phyloP scores from a whole-genome alignment of 2,113 vertebrate genomes.

The Hystrix cristata region DNA sequence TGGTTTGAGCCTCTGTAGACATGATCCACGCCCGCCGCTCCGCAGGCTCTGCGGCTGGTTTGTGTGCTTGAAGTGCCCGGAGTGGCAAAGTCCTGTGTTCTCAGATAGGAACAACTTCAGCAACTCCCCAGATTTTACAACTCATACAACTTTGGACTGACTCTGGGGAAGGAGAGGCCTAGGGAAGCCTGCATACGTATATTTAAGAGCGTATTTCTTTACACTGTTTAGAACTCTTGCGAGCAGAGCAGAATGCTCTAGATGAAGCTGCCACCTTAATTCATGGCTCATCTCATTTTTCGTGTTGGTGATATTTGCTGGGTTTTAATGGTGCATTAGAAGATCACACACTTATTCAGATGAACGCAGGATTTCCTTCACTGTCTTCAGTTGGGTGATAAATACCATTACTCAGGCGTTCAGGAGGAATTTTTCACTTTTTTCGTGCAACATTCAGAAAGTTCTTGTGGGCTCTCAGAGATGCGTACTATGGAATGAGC shows the following conservation, averaged over 20 bases:
- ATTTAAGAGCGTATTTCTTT: neutral
- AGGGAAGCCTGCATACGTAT: neutral
- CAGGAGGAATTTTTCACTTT: conserved; percentile 89
- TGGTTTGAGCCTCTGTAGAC: neutral
- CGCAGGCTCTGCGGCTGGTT: neutral
- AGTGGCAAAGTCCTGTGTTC: neutral
- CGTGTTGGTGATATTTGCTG: neutral
- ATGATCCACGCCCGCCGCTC: neutral
- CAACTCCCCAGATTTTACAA: neutral
- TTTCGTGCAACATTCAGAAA: conserved; percentile 95
- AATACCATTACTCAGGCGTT: neutral
- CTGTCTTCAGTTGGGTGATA: neutral
- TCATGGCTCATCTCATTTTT: neutral
- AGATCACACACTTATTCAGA: neutral
- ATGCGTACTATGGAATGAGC: conserved; percentile 89
- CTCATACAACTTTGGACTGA: neutral
- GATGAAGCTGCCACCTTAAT: neutral
- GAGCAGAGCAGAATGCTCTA: neutral
- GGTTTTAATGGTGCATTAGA: neutral
- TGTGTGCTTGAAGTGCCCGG: no score
- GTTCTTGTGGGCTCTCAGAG: conserved; percentile 95
- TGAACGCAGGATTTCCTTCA: neutral
- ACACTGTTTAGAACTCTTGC: neutral
- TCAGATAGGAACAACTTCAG: conserved; percentile 7
- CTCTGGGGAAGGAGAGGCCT: neutral